Conservation (phyloP, 2,113 vertebrate species). For the Cettia cetti region DNA sequence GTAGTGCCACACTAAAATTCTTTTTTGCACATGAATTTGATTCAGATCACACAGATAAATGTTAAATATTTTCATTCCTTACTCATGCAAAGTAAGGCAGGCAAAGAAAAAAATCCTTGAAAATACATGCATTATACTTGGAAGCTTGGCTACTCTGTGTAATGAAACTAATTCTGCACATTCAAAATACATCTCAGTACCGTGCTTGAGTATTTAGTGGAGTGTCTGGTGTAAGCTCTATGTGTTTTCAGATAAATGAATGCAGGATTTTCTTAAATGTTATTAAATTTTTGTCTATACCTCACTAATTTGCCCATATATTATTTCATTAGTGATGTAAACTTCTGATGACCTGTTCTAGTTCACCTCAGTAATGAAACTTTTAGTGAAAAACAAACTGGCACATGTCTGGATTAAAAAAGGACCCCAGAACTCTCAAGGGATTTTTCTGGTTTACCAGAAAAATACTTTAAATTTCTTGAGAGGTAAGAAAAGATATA, state of each 20-base stretch:
- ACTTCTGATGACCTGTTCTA: not conserved
- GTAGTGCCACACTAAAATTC: no score
- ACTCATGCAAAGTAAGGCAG: not conserved
- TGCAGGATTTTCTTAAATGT: not conserved
- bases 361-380: not conserved
- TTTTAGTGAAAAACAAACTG: not conserved
- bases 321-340: not conserved
- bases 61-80: not conserved
- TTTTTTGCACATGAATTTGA: not conserved
- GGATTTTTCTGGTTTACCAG: not conserved
- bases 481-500: not conserved
- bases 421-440: not conserved
- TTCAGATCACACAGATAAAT: not conserved
- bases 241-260: not conserved
- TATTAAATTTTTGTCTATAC: not conserved
- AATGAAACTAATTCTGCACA: not conserved
- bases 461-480: not conserved
- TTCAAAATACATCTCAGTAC: not conserved
- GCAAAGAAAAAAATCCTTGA: not conserved
- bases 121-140: not conserved
- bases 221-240: not conserved
- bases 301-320: not conserved
- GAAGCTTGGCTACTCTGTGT: not conserved
- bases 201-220: not conserved
- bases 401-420: not conserved